Conservation (phyloP, 1,140 invertebrate species). For the Drosophila kikkawai region DNA sequence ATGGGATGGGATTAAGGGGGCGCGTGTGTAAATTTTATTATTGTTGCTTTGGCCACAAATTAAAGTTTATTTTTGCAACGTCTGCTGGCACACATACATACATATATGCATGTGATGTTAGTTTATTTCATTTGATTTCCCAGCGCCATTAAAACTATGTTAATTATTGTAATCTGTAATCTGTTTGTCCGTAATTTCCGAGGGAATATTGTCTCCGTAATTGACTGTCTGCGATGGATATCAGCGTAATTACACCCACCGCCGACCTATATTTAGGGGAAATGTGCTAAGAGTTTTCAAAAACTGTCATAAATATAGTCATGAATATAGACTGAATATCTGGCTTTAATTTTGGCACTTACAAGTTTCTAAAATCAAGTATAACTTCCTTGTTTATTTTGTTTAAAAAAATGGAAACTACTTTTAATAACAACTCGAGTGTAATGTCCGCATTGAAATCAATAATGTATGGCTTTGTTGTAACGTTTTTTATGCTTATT, state of each 20-base stretch:
- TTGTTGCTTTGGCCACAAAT: slow-evolving; percentile 26
- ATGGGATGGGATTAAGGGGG: slow-evolving; percentile 23
- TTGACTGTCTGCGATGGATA: slow-evolving; percentile 29
- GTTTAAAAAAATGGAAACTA: too few species aligned
- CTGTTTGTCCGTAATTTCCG: slow-evolving; percentile 22
- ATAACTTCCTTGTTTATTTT: too few species aligned
- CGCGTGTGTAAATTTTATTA: slow-evolving; percentile 23
- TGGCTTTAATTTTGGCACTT: neutral
- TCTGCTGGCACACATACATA: neutral
- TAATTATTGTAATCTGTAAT: slow-evolving; percentile 66
- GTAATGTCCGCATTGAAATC: slow-evolving; percentile 11
- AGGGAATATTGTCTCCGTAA: slow-evolving; percentile 33
- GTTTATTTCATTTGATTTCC: slow-evolving; percentile 26
- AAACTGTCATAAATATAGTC: slow-evolving; percentile 4
- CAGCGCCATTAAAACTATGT: slow-evolving; percentile 63
- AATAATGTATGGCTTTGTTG: slow-evolving; percentile 2
- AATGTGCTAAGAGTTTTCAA: slow-evolving; percentile 26
- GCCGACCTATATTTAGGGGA: slow-evolving; percentile 16
- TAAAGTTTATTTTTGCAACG: slow-evolving; percentile 20
- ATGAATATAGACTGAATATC: neutral
- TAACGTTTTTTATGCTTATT: slow-evolving; percentile 15
- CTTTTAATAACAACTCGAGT: too few species aligned
- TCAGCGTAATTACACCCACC: slow-evolving; percentile 9
- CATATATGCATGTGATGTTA: slow-evolving; percentile 8
- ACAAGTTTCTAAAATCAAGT: too few species aligned